These are phyloP conservation scores for Pterobdella sp. DNA, from an alignment of 2,888 invertebrate genomes.

Conservation along the genomic window DNA sequence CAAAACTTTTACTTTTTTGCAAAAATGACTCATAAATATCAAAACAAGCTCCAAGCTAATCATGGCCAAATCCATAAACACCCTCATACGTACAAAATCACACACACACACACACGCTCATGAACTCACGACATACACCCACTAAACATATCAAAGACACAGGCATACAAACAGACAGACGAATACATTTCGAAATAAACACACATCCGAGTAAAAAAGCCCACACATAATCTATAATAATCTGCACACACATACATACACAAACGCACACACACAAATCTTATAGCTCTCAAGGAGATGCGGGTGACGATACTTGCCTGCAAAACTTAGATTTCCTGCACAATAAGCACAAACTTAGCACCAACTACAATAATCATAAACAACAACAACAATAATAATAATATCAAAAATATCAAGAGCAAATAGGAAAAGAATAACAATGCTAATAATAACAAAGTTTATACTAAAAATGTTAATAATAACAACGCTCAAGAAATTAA, in stretches of 20 bases:
- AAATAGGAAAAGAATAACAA: no score
- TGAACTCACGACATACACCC: neutral
- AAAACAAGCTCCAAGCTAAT: no score
- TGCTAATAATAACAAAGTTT: no score
- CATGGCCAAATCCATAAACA: neutral
- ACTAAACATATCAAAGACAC: neutral
- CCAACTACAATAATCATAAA: no score
- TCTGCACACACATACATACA: constrained; percentile 1
- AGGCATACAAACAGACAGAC: constrained; percentile 5
- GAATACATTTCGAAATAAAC: neutral
- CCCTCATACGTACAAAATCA: neutral
- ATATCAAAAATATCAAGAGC: no score
- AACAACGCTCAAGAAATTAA: no score
- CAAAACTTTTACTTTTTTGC: no score
- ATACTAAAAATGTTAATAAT: no score
- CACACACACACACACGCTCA: constrained; percentile 14
- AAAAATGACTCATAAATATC: neutral
- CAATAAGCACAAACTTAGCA: no score
- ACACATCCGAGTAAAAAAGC: neutral
- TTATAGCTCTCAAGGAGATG: constrained; percentile 1
- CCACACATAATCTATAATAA: neutral
- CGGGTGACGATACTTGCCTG: constrained; percentile 17
- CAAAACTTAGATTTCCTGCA: neutral
- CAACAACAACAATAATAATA: no score
- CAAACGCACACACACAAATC: constrained; percentile 17